A percentile compares a stretch with the other conserved stretches of the same genome.
Evolutionary conservation across 2,888 invertebrate genomes (phyloP).

Genomic region (Falcaria lacertinaria): DNA sequence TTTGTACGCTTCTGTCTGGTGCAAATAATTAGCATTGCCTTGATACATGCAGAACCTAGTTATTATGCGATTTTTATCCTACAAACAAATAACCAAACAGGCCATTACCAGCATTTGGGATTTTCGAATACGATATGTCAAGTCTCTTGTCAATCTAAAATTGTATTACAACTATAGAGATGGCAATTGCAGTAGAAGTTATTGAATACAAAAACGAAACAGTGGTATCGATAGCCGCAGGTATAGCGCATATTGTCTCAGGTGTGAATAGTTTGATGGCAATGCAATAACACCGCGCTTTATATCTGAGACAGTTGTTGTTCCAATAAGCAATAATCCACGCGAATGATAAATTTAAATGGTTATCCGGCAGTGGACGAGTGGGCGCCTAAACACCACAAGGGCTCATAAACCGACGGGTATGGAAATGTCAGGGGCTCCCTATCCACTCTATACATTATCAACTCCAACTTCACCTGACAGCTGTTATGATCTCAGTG

Average conservation of each 20-base stretch:
- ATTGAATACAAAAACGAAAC: neutral
- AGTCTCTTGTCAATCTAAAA: neutral
- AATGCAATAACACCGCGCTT: slow-evolving; percentile 27
- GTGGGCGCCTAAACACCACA: slow-evolving; percentile 77
- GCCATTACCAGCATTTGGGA: too few relatives aligned
- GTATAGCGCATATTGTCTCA: neutral
- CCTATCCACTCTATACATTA: slow-evolving; percentile 54
- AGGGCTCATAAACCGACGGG: slow-evolving; percentile 70
- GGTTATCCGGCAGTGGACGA: slow-evolving; percentile 52
- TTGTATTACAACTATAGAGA: neutral
- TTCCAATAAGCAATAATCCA: slow-evolving; percentile 71
- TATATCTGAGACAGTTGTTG: slow-evolving; percentile 61
- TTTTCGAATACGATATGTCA: too few relatives aligned
- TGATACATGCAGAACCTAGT: too few relatives aligned
- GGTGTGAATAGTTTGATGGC: slow-evolving; percentile 8
- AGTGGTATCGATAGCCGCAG: neutral
- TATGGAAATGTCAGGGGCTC: slow-evolving; percentile 67
- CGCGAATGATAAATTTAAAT: slow-evolving; percentile 71
- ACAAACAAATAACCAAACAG: too few relatives aligned
- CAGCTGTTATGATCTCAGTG: slow-evolving; percentile 45
- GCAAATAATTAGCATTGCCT: too few relatives aligned
- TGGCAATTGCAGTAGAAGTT: neutral
- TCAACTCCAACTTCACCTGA: slow-evolving; percentile 43
- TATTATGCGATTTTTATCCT: too few relatives aligned
- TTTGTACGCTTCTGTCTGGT: too few relatives aligned